Base-by-base conservation (phyloP, 2,797 vertebrate species). In the Lutjanus argentimaculatus region DNA sequence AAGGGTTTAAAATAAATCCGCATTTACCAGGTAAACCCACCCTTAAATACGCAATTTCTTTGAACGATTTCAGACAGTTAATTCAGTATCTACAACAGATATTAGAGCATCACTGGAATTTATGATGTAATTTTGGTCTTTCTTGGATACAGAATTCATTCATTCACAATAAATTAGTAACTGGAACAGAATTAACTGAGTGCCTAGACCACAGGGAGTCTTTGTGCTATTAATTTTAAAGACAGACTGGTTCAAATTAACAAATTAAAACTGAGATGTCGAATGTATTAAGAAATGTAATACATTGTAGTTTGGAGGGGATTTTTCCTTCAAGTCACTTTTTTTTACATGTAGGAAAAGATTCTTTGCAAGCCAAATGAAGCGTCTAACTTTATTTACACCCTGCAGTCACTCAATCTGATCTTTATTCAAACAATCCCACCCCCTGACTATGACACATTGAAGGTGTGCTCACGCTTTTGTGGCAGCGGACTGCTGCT, bases 401-500 rank as follows among this genome's bases (percentile, higher is more conserved):
- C 11, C 46, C n/a, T 51, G 15, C 43, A 40, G 36, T 67, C 17
- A 43, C 7, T 48, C n/a, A 40, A 40, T 72, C 17, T 21, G 9
- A 79, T 19, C 8, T 51, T 2, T 45, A 8, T 48, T 40, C 7
- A 65, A 61, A 51, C 11, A 30, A 10, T 6, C 36, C 67, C n/a
- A 4, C 63, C 99, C 25, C 25, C 25, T 30, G 98, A 97, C 65
- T 98, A 92, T 0, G 94, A 99, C 0, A 98, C 99, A 46, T 99
- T 97, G 98, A 95, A 96, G 83, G 97, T 99, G 70, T 99, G 99
- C 19, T 72, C 99, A 65, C 95, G 97, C 49, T 97, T 99, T 14
- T 97, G 98, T 0, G 98, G 99, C 81, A 97, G 97, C 0, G 98
- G 99, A 16, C 96, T 99, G 2, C 94, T 99, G 83, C 98, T 98